Conservation (phyloP, 1,140 invertebrate species). For the Phymorhynchus buccinoides region DNA sequence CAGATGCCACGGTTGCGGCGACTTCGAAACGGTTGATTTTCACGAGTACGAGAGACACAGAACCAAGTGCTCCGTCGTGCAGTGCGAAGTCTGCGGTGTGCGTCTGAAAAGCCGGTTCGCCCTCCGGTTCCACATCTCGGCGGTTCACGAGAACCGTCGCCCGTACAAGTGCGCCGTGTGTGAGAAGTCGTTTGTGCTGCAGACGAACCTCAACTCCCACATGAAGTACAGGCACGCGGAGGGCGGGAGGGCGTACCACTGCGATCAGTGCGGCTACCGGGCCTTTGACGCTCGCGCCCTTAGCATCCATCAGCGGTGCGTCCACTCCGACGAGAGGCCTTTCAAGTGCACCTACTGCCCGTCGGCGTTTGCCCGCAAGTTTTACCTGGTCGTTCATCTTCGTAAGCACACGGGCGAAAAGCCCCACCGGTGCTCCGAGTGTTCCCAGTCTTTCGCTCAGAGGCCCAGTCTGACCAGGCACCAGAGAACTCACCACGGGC, state of each 20-base stretch:
- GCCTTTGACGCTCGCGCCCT: conserved; percentile 8
- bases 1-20: not conserved
- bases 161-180: conserved; percentile 85
- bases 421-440: conserved; percentile 40
- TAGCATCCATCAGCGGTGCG: not conserved
- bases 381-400: conserved; percentile 26
- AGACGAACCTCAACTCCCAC: conserved; percentile 38
- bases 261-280: conserved; percentile 27
- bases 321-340: conserved; percentile 36
- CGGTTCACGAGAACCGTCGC: conserved; percentile 4
- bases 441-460: conserved; percentile 52
- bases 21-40: not conserved
- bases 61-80: not conserved
- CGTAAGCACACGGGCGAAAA: conserved; percentile 44
- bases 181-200: conserved; percentile 73
- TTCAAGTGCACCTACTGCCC: conserved; percentile 21
- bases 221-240: conserved; percentile 23
- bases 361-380: conserved; percentile 11
- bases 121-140: not conserved
- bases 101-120: not conserved
- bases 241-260: conserved; percentile 33
- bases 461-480: conserved; percentile 49
- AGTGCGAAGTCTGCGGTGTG: conserved; percentile 4
- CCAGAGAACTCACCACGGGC: not conserved
- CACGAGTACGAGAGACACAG: conserved; percentile 1